Conservation (phyloP, 2,888 invertebrate genomes). For the Thereva unica region DNA sequence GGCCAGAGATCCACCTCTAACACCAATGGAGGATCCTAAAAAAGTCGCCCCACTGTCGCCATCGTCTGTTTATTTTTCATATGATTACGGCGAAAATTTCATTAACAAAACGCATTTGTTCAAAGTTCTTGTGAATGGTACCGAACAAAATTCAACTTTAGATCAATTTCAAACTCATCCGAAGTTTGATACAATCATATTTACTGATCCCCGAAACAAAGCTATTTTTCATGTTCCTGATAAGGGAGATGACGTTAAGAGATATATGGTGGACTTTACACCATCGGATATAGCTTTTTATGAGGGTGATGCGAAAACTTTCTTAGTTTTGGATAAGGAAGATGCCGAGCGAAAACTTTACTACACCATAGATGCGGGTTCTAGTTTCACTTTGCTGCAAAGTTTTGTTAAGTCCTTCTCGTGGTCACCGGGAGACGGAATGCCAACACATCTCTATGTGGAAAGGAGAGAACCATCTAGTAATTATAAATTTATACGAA, state of each 20-base stretch:
- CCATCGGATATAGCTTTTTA: conserved; percentile 80
- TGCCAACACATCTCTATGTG: conserved; percentile 65
- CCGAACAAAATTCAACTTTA: conserved; percentile 68
- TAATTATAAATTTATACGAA: conserved; percentile 43
- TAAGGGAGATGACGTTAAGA: conserved; percentile 70
- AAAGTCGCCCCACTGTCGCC: conserved; percentile 70
- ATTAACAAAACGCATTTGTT: conserved; percentile 73
- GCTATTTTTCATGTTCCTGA: conserved; percentile 76
- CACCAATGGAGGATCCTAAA: conserved; percentile 48
- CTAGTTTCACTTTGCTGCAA: conserved; percentile 70
- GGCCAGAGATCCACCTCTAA: conserved; percentile 70
- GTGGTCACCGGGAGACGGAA: conserved; percentile 67
- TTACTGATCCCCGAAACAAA: conserved; percentile 78
- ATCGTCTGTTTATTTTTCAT: conserved; percentile 74
- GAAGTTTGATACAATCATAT: conserved; percentile 78
- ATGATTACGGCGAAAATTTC: conserved; percentile 83
- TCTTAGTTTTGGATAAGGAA: conserved; percentile 76
- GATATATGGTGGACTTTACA: conserved; percentile 69
- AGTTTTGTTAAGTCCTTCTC: conserved; percentile 77
- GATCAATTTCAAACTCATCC: conserved; percentile 87
- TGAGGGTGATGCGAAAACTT: conserved; percentile 69
- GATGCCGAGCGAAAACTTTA: conserved; percentile 70
- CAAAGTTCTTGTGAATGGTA: conserved; percentile 61
- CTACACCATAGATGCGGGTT: conserved; percentile 75
- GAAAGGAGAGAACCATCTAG: conserved; percentile 70